Evolutionary conservation across 2,888 invertebrate species (phyloP).

Genomic region (Dicranocentrus wangi): DNA sequence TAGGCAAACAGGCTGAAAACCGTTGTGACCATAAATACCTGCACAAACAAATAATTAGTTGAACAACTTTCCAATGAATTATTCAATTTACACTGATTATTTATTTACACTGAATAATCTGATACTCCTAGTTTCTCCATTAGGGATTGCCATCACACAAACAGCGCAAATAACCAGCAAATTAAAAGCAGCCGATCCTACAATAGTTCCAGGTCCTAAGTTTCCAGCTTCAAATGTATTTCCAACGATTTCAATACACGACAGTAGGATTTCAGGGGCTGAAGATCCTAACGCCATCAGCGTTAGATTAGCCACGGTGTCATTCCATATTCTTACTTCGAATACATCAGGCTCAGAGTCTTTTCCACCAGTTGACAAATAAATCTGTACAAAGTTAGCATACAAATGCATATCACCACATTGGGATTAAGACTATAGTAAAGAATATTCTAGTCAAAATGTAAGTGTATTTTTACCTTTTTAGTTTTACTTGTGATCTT

Average conservation of each 20-base stretch:
- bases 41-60: slow-evolving; percentile 27
- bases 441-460: no score
- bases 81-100: neutral
- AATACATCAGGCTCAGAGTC: slow-evolving; percentile 76
- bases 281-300: slow-evolving; percentile 79
- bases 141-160: slow-evolving; percentile 77
- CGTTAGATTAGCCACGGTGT: slow-evolving; percentile 79
- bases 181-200: slow-evolving; percentile 75
- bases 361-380: slow-evolving; percentile 70
- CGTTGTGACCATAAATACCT: slow-evolving; percentile 76
- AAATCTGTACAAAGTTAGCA: slow-evolving; percentile 65
- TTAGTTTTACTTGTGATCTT: slow-evolving; percentile 78
- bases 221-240: slow-evolving; percentile 76
- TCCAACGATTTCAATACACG: slow-evolving; percentile 77
- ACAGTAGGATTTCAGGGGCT: slow-evolving; percentile 78
- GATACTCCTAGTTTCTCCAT: slow-evolving; percentile 75
- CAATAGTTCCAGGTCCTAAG: slow-evolving; percentile 78
- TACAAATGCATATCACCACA: no score
- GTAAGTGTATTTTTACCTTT: slow-evolving; percentile 73
- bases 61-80: neutral
- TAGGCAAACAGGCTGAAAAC: slow-evolving; percentile 78
- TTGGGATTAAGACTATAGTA: no score
- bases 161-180: slow-evolving; percentile 77
- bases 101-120: slow-evolving; percentile 75
- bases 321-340: slow-evolving; percentile 77